Conservation (phyloP, 2,888 invertebrate species). For the Seira musarum region DNA sequence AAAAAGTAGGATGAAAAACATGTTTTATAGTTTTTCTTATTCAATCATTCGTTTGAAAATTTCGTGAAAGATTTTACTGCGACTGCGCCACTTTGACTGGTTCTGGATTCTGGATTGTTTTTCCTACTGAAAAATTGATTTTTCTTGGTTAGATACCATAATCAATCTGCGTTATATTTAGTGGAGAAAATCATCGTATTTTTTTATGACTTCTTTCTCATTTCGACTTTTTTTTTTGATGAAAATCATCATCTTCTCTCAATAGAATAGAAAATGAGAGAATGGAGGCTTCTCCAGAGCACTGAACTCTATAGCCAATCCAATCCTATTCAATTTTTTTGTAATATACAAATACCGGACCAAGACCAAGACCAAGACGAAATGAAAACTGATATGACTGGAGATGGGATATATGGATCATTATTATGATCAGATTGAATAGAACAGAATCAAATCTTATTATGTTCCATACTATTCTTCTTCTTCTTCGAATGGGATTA, state of each 20-base stretch:
- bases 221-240: not conserved
- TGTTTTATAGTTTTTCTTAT: not conserved
- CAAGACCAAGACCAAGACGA: not conserved
- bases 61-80: not conserved
- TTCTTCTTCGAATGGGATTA: too few relatives aligned
- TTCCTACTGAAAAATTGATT: too few relatives aligned
- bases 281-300: constrained; percentile 54
- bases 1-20: constrained; percentile 10
- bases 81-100: too few relatives aligned
- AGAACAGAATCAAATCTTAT: too few relatives aligned
- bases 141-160: too few relatives aligned
- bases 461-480: too few relatives aligned
- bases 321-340: not conserved
- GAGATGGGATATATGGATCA: not conserved
- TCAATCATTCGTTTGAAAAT: not conserved
- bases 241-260: not conserved
- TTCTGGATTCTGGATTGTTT: too few relatives aligned
- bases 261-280: not conserved
- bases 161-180: constrained; percentile 1
- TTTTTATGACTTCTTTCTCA: not conserved
- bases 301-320: constrained; percentile 40
- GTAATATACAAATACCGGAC: not conserved
- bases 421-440: constrained; percentile 1
- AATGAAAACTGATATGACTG: not conserved
- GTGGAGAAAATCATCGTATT: constrained; percentile 6